phyloP scores from a whole-genome alignment of 2,113 vertebrate genomes.

The Aviceda subcristata region DNA sequence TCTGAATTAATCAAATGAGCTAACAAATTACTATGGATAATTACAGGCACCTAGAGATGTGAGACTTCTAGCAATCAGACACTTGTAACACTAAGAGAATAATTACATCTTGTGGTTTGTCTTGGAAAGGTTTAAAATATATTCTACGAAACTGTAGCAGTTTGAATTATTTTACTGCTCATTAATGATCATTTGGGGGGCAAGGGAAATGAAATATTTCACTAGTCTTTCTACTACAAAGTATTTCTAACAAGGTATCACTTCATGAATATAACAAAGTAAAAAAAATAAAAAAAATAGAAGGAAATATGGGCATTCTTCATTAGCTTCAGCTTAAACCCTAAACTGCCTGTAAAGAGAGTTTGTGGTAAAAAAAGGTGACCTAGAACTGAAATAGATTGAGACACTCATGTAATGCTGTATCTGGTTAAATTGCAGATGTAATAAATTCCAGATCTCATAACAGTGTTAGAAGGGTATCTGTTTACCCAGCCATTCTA shows the following conservation, averaged over 20 bases:
- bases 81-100: slow-evolving; percentile 14
- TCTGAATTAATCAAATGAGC: slow-evolving; percentile 64
- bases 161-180: neutral
- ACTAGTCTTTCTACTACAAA: neutral
- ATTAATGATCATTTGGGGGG: neutral
- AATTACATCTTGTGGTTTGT: slow-evolving; percentile 1
- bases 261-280: neutral
- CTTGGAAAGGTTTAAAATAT: neutral
- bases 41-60: slow-evolving; percentile 61
- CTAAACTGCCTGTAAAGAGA: neutral
- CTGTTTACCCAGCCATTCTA: neutral
- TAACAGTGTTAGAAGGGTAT: neutral
- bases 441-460: neutral
- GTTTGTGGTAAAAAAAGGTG: neutral
- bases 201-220: neutral
- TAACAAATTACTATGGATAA: slow-evolving; percentile 60
- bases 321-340: neutral
- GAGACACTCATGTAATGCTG: neutral
- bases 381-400: neutral
- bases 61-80: slow-evolving; percentile 51
- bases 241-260: neutral
- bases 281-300: neutral
- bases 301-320: neutral
- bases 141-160: neutral
- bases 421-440: neutral